Evolutionary conservation across 2,797 vertebrate genomes (phyloP), one percentile per base, ranked within the genome.

Genomic region (Borostomias antarcticus): DNA sequence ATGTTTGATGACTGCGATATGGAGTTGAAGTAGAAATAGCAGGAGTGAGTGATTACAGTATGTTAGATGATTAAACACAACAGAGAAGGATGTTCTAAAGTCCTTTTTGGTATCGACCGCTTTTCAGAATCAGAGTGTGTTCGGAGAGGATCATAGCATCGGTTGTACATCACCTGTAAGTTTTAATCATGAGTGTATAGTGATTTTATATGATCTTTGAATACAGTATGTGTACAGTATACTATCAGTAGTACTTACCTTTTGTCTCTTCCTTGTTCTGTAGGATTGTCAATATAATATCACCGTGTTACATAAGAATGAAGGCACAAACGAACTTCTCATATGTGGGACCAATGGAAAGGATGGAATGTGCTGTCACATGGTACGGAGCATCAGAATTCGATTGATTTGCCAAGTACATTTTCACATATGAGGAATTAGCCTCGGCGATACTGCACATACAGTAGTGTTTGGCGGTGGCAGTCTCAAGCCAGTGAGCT

Each of bases 361-460:
- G 2, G 0, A 0, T 1, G 0, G 73, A 68, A 0, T 2, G 0
- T 92, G 92, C 74, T 90, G 87, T 48, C 13, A 67, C 2, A 11
- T 76, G 88, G 92, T 92, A 85, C 1, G 78, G 11, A 21, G 43
- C 21, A 59, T 28, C 25, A 19, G 21, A 23, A 26, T n/a, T n/a
- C 32, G 29, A 30, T 2, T n/a, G n/a, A n/a, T n/a, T n/a, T n/a
- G n/a, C n/a, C n/a, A n/a, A n/a, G n/a, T n/a, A n/a, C n/a, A n/a
- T n/a, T n/a, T n/a, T n/a, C n/a, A n/a, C n/a, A n/a, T n/a, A n/a
- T n/a, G n/a, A n/a, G n/a, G n/a, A n/a, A 30, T 54, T 54, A n/a
- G n/a, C n/a, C n/a, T n/a, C n/a, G n/a, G n/a, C n/a, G n/a, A 28
- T 29, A 54, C 4, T 23, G 9, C 17, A 7, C n/a, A 48, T 54